Evolutionary conservation across 2,113 vertebrate species (phyloP).

Genomic region (Trochalopteron elliotii): DNA sequence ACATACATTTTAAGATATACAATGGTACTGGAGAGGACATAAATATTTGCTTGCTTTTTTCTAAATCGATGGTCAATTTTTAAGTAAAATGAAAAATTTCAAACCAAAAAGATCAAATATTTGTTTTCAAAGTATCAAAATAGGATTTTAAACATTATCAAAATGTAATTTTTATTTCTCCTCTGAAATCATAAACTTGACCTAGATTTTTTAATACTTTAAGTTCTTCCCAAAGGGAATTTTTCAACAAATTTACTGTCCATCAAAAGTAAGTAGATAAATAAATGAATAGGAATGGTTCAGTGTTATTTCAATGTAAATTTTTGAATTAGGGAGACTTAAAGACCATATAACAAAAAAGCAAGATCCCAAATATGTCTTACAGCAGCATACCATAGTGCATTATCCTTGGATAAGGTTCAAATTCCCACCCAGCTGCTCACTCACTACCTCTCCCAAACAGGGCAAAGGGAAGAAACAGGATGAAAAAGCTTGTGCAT

Average conservation of each 20-base stretch:
- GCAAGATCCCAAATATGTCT: background rate
- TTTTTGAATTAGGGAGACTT: background rate
- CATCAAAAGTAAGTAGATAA: background rate
- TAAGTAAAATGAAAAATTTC: background rate
- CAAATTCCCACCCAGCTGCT: background rate
- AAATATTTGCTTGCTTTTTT: background rate
- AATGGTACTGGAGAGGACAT: background rate
- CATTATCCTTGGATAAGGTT: background rate
- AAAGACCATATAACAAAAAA: background rate
- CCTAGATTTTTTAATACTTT: conserved; percentile 16
- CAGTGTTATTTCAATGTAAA: background rate
- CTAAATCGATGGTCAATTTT: background rate
- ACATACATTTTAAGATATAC: background rate
- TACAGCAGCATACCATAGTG: background rate
- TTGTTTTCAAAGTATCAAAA: background rate
- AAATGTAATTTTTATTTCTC: background rate
- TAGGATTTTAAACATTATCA: background rate
- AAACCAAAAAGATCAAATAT: background rate
- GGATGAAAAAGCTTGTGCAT: background rate
- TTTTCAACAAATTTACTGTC: conserved; percentile 2
- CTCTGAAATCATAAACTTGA: background rate
- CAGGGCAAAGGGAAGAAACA: background rate
- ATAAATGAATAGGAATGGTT: background rate
- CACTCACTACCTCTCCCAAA: background rate
- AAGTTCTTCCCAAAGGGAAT: background rate